Conservation (phyloP, 2,113 vertebrate genomes). For the Riparia riparia region DNA sequence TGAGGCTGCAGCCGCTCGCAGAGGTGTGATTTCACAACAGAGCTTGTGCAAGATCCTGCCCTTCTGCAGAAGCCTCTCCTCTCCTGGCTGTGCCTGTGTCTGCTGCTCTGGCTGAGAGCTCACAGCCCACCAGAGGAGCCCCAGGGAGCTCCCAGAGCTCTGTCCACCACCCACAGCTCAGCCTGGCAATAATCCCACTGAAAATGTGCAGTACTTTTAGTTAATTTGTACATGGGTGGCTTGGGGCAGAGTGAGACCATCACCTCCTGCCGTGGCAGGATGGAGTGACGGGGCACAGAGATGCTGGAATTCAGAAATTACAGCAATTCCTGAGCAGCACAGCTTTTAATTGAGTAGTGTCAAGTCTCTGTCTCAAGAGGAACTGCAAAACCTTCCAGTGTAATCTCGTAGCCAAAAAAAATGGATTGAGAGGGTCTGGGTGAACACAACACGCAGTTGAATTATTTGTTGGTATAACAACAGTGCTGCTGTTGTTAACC, state of each 20-base stretch:
- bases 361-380: neutral
- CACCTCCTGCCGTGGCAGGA: neutral
- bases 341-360: neutral
- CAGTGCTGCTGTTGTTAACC: neutral
- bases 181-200: neutral
- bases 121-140: neutral
- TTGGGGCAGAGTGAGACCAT: neutral
- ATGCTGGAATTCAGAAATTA: neutral
- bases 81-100: accelerated
- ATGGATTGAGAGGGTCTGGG: neutral
- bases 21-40: neutral
- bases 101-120: neutral
- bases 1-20: neutral
- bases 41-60: neutral
- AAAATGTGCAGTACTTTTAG: neutral
- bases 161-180: neutral
- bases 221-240: neutral
- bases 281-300: neutral
- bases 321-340: neutral
- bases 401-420: neutral
- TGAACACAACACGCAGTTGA: neutral
- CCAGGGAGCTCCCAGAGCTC: neutral
- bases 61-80: neutral
- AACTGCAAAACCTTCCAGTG: neutral
- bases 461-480: neutral